Base-by-base conservation (phyloP, 2,797 vertebrate species). In the Sphenopsis melanotis region DNA sequence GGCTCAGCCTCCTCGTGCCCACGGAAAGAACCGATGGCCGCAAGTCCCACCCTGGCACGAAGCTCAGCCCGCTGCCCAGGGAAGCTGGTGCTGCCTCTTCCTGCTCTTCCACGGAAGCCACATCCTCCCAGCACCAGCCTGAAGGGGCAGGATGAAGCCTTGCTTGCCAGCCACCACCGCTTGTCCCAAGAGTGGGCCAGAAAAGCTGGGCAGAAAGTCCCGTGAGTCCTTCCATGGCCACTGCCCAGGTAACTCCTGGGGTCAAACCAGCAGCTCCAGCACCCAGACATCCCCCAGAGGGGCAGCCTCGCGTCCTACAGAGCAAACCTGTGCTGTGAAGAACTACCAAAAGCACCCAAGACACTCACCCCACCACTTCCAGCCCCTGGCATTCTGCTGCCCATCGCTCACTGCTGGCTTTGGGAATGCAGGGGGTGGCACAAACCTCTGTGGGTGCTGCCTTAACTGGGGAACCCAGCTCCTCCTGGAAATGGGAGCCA, bases 261-360 rank as follows among this genome's bases (percentile, higher is more conserved):
- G 36, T 20, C 61, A 90, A 71, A 44, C 30, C n/a, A 56, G 75
- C 29, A 56, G 60, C 46, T 61, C 32, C 50, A 65, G 42, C 4
- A 6, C 36, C 61, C 72, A 42, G 30, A 50, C 32, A 47, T 5
- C 7, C 53, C n/a, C 16, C 59, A 23, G 59, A 1, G 5, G 63
- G 37, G 34, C 63, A 42, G 14, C 21, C 23, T n/a, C 17, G 30
- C 0, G 0, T 36, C 57, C 36, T 34, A 19, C 26, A 68, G 55
- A 63, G 61, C 47, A 84, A 83, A 59, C 39, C 47, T 11, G 22
- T 11, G 42, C 19, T 6, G 21, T 55, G 50, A 74, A 74, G 75
- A 1, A 1, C 53, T 22, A 56, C 24, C 47, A 34, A 36, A 70
- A 66, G 42, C 78, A 75, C 14, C 18, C 1, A 0, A 18, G 0